Evolutionary conservation across 2,113 vertebrate species (phyloP), one percentile per base, ranked within the genome.

Genomic region (Condylura cristata): DNA sequence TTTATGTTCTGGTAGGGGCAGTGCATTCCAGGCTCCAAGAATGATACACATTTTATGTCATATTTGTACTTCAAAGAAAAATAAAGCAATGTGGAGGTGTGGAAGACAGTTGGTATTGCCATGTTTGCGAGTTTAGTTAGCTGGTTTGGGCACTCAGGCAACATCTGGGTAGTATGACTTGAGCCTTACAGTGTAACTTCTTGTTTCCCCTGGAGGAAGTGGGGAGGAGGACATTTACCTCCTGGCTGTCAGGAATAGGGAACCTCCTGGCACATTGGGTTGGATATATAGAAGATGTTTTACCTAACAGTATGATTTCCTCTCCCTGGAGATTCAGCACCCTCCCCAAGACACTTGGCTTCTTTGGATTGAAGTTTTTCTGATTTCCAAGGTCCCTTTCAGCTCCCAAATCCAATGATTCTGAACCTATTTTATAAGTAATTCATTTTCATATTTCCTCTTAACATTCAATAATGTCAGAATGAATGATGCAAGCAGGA

Each of bases 401-500:
- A 63, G 72, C n/a, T 81, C 39, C 60, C 44, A 76, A 91, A 84
- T 22, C 28, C 20, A 22, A 18, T 86, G 86, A 63, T 63, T 93
- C 75, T 84, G 65, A 63, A 93, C 79, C 80, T 37, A 84, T 89
- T 93, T 80, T 74, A 9, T 26, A 80, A 72, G 60, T 16, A 75
- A 93, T 95, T 94, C n/a, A 85, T 94, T 93, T 94, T 91, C 80
- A 89, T 74, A 32, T 66, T 63, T 86, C 76, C 80, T 79, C 68
- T 58, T n/a, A 89, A 39, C 14, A 89, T 75, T 92, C 61, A 89
- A 22, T 88, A 51, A 53, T 61, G 66, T 93, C 75, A 58, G 71
- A 80, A 32, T 84, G 86, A 94, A 61, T 84, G 95, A 94, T 89
- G 63, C 48, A 39, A 58, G n/a, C 41, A 80, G 48, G 70, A 68